A percentile compares a stretch with the other conserved stretches of the same genome.
Conservation (phyloP, 2,797 vertebrate species). For the Gymnothorax reevesii region DNA sequence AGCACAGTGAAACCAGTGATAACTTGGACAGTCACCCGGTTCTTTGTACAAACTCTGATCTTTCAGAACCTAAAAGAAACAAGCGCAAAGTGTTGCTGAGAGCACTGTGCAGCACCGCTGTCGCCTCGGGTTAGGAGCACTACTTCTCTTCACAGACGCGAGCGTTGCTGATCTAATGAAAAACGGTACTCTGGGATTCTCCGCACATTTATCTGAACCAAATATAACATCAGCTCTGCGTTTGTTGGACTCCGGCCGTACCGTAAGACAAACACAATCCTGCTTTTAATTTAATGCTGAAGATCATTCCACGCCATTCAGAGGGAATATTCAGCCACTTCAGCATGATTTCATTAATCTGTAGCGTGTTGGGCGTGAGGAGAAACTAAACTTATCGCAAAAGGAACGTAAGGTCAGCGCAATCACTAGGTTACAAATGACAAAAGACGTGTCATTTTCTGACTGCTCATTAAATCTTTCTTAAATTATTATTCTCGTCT, state of each 20-base stretch:
- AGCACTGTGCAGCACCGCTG: neutral
- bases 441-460: slow-evolving; percentile 13
- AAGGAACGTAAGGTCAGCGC: neutral
- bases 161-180: slow-evolving; percentile 21
- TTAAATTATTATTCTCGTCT: slow-evolving; percentile 22
- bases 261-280: slow-evolving; percentile 9
- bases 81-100: slow-evolving; percentile 10
- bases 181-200: neutral
- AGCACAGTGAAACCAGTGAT: neutral
- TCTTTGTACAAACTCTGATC: slow-evolving; percentile 22
- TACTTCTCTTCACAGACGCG: slow-evolving; percentile 9
- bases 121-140: neutral
- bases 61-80: slow-evolving; percentile 10
- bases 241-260: neutral
- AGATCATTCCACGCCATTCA: neutral
- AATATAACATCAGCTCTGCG: neutral
- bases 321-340: neutral
- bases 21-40: slow-evolving; percentile 9
- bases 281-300: slow-evolving; percentile 15
- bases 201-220: neutral
- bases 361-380: neutral
- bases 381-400: neutral
- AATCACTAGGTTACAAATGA: neutral
- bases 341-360: neutral
- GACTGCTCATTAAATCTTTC: slow-evolving; percentile 22